Evolutionary conservation across 2,888 invertebrate genomes (phyloP), one percentile per base, ranked within the genome.

Genomic region (Acrobasis repandana): DNA sequence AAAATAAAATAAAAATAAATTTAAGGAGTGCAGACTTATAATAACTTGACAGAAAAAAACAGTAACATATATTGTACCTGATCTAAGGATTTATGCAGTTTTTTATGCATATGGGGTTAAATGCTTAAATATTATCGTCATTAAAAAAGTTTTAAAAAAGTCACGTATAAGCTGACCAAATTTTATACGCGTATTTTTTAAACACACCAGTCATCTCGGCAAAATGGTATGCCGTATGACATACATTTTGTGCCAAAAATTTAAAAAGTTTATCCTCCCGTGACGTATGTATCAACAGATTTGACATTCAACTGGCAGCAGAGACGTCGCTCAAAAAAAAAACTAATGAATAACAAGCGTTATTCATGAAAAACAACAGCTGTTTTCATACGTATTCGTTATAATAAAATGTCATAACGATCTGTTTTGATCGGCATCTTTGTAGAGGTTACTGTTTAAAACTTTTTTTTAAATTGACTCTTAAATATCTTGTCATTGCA

Each of bases 301-400:
- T 36, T 48, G 48, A 58, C 48, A 58, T 58, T 48, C 15, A 58
- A 58, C 57, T 15, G 57, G 14, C 48, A 36, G 9, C 16, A 46
- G 33, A 11, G n/a, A 48, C 16, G 57, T 48, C 34, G 48, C 2
- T 47, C 56, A 15, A 33, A 57, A 16, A n/a, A 15, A 47, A 48
- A 28, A 2, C 48, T 34, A 48, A 1, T 48, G 38, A 54, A 20
- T 33, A 48, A 58, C 16, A 33, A 34, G 36, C 9, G 16, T 36
- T 49, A 48, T 10, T 43, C 16, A 16, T 1, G 47, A 14, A 28
- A 38, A 33, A 16, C 47, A 46, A 58, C 33, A 48, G 10, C 20
- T 43, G 14, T 43, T 43, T 38, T 18, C 1, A 14, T 43, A 9
- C 16, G 5, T 28, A 50, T 50, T 36, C 33, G 28, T 33, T 9